Percentiles rank a stretch among this genome's conserved stretches.
These are phyloP conservation scores for Catamblyrhynchus diadema DNA, from an alignment of 2,797 vertebrate species.

Conservation along the genomic window DNA sequence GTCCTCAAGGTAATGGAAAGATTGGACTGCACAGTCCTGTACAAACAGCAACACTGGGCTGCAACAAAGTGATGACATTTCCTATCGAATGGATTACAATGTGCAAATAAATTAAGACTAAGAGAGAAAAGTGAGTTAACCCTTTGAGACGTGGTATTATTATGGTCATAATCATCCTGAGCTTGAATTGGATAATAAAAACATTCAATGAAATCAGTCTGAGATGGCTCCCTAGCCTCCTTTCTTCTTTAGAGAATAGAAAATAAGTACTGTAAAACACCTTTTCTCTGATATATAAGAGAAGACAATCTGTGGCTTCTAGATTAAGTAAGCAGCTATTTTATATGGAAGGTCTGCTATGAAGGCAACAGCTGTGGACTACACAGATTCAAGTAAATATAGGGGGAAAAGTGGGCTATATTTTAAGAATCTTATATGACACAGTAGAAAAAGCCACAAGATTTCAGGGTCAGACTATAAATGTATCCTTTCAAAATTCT, in stretches of 20 bases:
- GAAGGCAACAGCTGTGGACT: background rate
- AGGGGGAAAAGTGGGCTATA: background rate
- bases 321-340: background rate
- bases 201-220: background rate
- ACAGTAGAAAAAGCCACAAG: background rate
- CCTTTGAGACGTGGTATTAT: background rate
- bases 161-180: background rate
- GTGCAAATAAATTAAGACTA: background rate
- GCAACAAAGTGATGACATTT: background rate
- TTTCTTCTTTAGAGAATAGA: background rate
- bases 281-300: background rate
- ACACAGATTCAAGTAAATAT: background rate
- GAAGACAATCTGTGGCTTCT: background rate
- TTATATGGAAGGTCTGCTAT: background rate
- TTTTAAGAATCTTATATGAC: background rate
- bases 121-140: background rate
- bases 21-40: background rate
- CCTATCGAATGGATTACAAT: background rate
- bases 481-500: background rate
- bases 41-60: background rate
- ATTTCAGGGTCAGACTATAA: background rate
- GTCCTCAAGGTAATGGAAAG: background rate
- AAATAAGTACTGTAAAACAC: background rate
- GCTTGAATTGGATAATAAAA: background rate
- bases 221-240: background rate